Conservation (phyloP, 2,888 invertebrate genomes). For the Tachina fera region DNA sequence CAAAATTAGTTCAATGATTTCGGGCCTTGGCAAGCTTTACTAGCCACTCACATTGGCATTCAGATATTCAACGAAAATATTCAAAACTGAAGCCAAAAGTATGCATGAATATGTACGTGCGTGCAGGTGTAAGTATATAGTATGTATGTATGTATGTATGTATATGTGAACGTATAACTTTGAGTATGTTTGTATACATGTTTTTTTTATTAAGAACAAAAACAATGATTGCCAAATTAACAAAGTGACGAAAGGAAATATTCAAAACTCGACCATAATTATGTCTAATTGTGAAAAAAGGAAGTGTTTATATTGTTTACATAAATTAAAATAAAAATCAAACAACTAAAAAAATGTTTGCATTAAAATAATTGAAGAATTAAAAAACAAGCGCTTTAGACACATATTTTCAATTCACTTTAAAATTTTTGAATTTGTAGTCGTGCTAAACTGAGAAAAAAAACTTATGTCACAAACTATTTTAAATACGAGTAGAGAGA, state of each 20-base stretch:
- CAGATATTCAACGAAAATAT: constrained; percentile 37
- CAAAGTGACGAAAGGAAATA: constrained; percentile 45
- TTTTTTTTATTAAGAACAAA: neutral
- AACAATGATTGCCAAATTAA: constrained; percentile 26
- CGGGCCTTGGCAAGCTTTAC: constrained; percentile 62
- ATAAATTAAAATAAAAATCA: neutral
- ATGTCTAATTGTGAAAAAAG: constrained; percentile 50
- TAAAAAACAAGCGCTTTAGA: neutral
- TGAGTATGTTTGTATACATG: neutral
- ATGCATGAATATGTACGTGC: neutral
- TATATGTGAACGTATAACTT: neutral
- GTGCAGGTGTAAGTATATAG: too few relatives aligned
- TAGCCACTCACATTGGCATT: constrained; percentile 66
- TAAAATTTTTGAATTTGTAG: neutral
- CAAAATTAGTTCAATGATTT: constrained; percentile 69
- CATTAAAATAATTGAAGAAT: neutral
- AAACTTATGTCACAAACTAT: too few relatives aligned
- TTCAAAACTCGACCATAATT: constrained; percentile 33
- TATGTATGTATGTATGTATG: too few relatives aligned
- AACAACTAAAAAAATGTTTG: constrained; percentile 20
- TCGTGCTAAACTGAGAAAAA: neutral
- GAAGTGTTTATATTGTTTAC: constrained; percentile 33
- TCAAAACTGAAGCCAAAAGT: constrained; percentile 14
- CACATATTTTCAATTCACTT: neutral
- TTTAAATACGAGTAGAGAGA: too few relatives aligned